These are phyloP conservation scores for Hippocampus comes DNA, from an alignment of 2,113 vertebrate species.

Conservation along the genomic window DNA sequence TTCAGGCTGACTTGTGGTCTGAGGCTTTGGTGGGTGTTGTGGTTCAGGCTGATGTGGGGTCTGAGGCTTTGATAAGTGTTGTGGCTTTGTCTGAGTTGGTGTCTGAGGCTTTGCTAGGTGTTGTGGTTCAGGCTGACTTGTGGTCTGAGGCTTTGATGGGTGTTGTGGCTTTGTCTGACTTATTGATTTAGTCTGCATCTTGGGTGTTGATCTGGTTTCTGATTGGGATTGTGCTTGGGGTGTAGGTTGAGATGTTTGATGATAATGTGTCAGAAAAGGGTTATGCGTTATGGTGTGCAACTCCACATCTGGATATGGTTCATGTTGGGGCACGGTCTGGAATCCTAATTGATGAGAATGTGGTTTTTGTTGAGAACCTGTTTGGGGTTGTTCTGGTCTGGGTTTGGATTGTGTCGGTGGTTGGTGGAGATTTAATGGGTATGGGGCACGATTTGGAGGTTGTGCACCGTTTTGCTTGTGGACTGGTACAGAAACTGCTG, in stretches of 20 bases:
- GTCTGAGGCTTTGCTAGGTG: no score
- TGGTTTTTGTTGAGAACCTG: neutral
- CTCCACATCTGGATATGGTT: neutral
- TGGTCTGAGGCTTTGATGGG: slow-evolving; percentile 9
- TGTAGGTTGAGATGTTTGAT: neutral
- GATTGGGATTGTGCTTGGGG: neutral
- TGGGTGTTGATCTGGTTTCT: neutral
- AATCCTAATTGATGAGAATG: neutral
- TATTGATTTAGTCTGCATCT: neutral
- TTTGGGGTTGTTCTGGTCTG: slow-evolving; percentile 7
- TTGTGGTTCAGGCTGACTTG: neutral
- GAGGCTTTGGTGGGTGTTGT: no score
- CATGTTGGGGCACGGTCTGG: neutral
- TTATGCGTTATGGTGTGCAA: neutral
- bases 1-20: no score
- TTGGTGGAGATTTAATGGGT: slow-evolving; percentile 9
- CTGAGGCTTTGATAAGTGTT: no score
- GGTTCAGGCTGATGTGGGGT: no score
- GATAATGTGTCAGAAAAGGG: neutral
- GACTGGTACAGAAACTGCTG: slow-evolving; percentile 12
- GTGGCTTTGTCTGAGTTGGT: no score
- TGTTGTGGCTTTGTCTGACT: slow-evolving; percentile 1
- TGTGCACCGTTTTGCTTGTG: slow-evolving; percentile 26
- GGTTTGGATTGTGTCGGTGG: slow-evolving; percentile 12
- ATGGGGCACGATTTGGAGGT: neutral